Evolutionary conservation across 2,888 invertebrate genomes (phyloP), one percentile per base, ranked within the genome.

Genomic region (Plebejus anna): DNA sequence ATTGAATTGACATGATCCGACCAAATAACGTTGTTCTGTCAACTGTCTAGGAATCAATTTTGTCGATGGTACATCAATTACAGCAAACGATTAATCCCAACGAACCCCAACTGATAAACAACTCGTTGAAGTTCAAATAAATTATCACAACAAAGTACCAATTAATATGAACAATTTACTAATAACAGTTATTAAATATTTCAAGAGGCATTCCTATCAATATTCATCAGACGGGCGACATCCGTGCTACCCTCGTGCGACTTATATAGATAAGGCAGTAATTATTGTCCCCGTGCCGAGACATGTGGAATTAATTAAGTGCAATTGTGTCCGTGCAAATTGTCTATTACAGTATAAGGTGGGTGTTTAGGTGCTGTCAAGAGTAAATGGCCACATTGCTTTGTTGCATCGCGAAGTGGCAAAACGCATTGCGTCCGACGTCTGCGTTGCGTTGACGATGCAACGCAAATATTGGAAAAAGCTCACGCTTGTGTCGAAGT

Each of bases 241-340:
- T 47, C 72, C 72, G 72, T 72, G 47, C 22, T 3, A 22, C 47
- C 47, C 42, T 47, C 73, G 73, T 73, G 73, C 55, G 2, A 13
- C 51, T 73, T 73, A 73, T 32, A 51, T 73, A n/a, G n/a, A n/a
- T n/a, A 76, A 76, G 59, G 71, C 59, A 57, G 70, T 70, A 73
- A 73, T 51, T 32, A 73, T 51, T 32, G 73, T 32, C 51, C 59
- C 76, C 76, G 59, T 71, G 76, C 47, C 22, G 32, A 61, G 36
- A 76, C 76, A 76, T 59, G 76, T 76, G 76, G 76, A 76, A 76
- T 76, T 71, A 71, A 76, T 76, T 76, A 76, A 42, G 42, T 36
- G 28, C 57, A 71, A 57, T 71, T 59, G 71, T 59, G 71, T 76
- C 71, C 71, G 76, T 72, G 76, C 76, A 16, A 57, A 59, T 76